These are phyloP conservation scores for Sylvietta virens DNA, from an alignment of 2,113 vertebrate species.

Conservation along the genomic window DNA sequence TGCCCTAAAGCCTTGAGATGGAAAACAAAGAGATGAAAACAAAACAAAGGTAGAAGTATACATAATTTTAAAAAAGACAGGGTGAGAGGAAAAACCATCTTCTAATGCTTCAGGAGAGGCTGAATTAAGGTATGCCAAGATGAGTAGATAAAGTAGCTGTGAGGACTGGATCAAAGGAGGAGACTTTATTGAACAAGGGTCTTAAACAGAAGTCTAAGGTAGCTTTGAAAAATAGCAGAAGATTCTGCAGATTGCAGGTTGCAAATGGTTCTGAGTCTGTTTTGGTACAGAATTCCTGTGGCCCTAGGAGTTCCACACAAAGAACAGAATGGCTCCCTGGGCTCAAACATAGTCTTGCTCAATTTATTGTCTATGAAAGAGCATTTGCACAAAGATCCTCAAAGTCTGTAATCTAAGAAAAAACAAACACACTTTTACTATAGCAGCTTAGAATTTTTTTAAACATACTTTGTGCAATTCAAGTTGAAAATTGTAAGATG, in stretches of 20 bases:
- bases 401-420: constrained; percentile 12
- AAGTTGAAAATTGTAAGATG: constrained; percentile 45
- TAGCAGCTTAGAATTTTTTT: constrained; percentile 12
- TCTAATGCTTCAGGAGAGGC: background rate
- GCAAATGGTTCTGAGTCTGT: background rate
- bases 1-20: background rate
- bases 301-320: background rate
- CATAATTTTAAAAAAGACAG: accelerated
- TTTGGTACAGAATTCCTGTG: background rate
- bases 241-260: background rate
- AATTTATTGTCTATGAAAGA: background rate
- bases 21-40: background rate
- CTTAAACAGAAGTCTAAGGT: background rate
- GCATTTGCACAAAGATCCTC: background rate
- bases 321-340: background rate
- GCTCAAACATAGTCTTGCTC: background rate
- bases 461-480: constrained; percentile 18
- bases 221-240: background rate
- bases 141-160: background rate
- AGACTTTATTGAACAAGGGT: background rate
- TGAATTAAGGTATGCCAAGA: background rate
- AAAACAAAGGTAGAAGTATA: background rate
- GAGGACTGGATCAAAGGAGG: background rate
- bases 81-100: accelerated
- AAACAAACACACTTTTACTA: background rate